Evolutionary conservation across 2,797 vertebrate genomes (phyloP).

Genomic region (Botia kubotai): DNA sequence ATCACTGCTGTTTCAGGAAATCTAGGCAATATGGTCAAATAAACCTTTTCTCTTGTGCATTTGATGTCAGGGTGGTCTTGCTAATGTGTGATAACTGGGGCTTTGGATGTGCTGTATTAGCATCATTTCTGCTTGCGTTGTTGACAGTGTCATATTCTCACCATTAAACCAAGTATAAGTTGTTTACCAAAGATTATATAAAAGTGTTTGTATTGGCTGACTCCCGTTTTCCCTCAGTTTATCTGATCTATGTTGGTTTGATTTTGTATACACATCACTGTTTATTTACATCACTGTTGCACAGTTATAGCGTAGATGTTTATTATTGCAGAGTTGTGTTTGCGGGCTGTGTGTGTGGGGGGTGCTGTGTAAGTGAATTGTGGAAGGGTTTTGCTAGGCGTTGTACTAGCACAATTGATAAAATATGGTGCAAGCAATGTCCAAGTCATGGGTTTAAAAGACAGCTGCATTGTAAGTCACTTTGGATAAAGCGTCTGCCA

Average conservation of each 20-base stretch:
- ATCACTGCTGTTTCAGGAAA: neutral
- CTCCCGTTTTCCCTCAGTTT: neutral
- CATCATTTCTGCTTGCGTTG: neutral
- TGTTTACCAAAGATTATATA: slow-evolving; percentile 11
- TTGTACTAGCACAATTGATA: neutral
- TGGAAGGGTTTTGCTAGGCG: neutral
- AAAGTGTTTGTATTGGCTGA: slow-evolving; percentile 39
- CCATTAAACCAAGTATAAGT: neutral
- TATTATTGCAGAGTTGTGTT: slow-evolving; percentile 6
- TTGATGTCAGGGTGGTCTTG: neutral
- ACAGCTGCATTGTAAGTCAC: neutral
- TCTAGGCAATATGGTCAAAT: no score
- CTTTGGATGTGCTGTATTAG: neutral
- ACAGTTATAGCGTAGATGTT: neutral
- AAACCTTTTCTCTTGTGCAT: neutral
- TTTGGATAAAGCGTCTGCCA: neutral
- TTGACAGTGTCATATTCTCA: slow-evolving; percentile 34
- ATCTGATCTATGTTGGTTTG: slow-evolving; percentile 3
- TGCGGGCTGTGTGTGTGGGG: neutral
- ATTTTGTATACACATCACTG: neutral
- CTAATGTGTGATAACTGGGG: neutral
- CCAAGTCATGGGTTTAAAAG: neutral
- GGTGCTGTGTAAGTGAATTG: neutral
- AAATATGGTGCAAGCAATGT: neutral
- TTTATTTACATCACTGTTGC: neutral